Evolutionary conservation across 2,888 invertebrate genomes (phyloP), one percentile per base, ranked within the genome.

Genomic region (Apamea sordens): DNA sequence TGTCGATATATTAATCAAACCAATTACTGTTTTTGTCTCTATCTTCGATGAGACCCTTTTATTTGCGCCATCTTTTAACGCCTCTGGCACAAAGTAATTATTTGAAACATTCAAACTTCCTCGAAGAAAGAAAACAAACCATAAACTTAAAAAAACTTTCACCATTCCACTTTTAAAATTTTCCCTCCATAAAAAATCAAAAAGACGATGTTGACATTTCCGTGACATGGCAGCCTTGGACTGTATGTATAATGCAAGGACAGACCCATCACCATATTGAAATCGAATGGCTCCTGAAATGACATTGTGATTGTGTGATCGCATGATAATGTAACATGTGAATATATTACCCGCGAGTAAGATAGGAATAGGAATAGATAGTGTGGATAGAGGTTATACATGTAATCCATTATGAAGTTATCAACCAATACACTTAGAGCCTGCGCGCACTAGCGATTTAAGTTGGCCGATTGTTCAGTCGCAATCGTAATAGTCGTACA

Each of bases 261-360:
- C 89, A 74, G 68, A 47, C 71, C 68, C 79, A 89, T 82, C 84
- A 77, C 73, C 79, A 79, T 88, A 86, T 83, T 77, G 80, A 79
- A 79, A 84, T 70, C 77, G 79, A 68, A 80, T 88, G 61, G 81
- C 70, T 63, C 70, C 77, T 71, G 79, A 79, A 82, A 84, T 80
- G 80, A 76, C 79, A 77, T 82, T 79, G 82, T 71, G 32, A 65
- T 65, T 56, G 78, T 80, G 80, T 83, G 80, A 84, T 88, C 78
- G 89, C 86, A 86, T 89, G 88, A 76, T 88, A 84, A 78, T 72
- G 67, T 76, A 18, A 70, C 77, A 74, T 82, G 65, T 72, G 69
- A 79, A 82, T 83, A 73, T 76, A 78, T 89, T 77, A 71, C 70
- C 18, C 63, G 24, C 59, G 21, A 41, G 18, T 44, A 59, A 61